Conservation (phyloP, 2,113 vertebrate genomes). For the Amblyopsis rosae region DNA sequence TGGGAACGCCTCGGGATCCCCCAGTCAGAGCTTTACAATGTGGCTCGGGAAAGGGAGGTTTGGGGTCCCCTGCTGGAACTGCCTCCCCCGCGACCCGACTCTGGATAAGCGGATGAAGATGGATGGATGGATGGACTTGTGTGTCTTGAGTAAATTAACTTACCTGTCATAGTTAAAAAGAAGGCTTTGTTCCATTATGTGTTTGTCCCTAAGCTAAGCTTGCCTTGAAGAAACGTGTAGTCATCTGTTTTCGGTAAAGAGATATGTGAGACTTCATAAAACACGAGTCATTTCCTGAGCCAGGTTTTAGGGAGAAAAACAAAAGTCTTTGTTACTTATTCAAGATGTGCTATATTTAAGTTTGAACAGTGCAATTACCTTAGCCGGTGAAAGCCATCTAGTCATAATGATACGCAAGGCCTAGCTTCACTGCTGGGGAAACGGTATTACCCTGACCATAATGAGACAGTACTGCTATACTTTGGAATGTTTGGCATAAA, state of each 20-base stretch:
- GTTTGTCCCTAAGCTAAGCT: constrained; percentile 32
- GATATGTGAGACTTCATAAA: constrained; percentile 45
- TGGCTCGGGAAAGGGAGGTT: too few species aligned
- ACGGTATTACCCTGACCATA: constrained; percentile 60
- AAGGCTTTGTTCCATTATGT: constrained; percentile 12
- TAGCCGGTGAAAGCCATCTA: constrained; percentile 54
- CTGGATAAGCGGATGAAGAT: too few species aligned
- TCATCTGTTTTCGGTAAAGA: constrained; percentile 29
- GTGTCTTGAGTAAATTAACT: not conserved
- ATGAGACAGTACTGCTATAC: constrained; percentile 70
- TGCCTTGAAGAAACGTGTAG: constrained; percentile 10
- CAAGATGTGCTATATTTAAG: constrained; percentile 62
- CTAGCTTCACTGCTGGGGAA: constrained; percentile 45
- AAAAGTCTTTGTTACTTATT: constrained; percentile 54
- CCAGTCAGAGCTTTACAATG: too few species aligned
- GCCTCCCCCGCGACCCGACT: too few species aligned
- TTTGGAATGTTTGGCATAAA: constrained; percentile 63
- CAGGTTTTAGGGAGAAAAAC: constrained; percentile 57
- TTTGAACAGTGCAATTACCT: constrained; percentile 66
- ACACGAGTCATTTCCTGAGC: constrained; percentile 47
- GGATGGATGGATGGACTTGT: too few species aligned
- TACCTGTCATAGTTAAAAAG: not conserved
- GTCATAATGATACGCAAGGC: constrained; percentile 64
- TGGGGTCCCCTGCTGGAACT: too few species aligned
- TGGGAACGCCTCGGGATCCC: too few species aligned